These are phyloP conservation scores for Lycodopsis pacificus DNA, from an alignment of 2,797 vertebrate species.

Conservation along the genomic window DNA sequence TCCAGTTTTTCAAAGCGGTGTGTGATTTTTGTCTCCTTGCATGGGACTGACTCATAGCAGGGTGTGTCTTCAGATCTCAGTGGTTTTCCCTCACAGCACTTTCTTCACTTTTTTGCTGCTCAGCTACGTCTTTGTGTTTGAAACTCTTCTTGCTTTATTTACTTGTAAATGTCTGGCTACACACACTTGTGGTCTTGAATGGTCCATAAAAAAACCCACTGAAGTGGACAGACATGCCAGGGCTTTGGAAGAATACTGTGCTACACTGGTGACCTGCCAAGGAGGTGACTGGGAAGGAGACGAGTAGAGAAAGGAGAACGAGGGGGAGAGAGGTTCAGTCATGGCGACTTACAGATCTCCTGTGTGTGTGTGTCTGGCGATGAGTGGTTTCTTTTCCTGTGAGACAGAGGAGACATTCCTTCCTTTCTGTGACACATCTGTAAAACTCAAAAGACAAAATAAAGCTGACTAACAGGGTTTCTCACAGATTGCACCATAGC, in stretches of 20 bases:
- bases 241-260: conserved; percentile 41
- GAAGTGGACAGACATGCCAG: conserved; percentile 43
- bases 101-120: conserved; percentile 28
- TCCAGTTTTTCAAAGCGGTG: conserved; percentile 15
- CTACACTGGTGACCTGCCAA: conserved; percentile 56
- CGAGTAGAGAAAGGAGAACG: conserved; percentile 35
- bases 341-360: conserved; percentile 44
- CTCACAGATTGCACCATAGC: conserved; percentile 51
- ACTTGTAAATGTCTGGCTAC: conserved; percentile 21
- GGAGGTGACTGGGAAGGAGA: conserved; percentile 47
- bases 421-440: conserved; percentile 60
- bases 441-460: conserved; percentile 42
- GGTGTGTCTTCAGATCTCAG: conserved; percentile 58
- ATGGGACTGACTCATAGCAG: conserved; percentile 62
- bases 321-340: conserved; percentile 37
- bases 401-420: conserved; percentile 55
- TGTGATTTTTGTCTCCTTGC: conserved; percentile 32
- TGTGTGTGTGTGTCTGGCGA: conserved; percentile 55
- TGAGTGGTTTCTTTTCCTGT: conserved; percentile 43
- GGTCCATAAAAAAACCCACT: conserved; percentile 30
- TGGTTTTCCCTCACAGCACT: conserved; percentile 8
- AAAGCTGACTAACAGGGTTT: conserved; percentile 28
- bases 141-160: conserved; percentile 16
- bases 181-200: conserved; percentile 36
- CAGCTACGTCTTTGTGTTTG: neutral